Evolutionary conservation across 2,797 vertebrate genomes (phyloP).

Genomic region (Danio aesculapii): DNA sequence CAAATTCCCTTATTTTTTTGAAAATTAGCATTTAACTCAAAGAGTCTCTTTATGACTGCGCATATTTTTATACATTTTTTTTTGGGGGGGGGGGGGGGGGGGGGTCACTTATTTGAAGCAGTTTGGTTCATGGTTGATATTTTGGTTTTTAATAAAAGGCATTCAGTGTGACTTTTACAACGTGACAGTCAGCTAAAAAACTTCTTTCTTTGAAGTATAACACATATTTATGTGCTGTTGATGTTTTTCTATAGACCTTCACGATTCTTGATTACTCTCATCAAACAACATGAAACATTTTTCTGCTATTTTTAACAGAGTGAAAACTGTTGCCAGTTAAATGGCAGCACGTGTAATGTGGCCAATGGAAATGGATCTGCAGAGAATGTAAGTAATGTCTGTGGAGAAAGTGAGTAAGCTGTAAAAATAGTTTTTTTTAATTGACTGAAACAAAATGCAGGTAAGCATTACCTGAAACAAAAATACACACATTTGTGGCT

Average conservation of each 20-base stretch:
- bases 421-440: too few species aligned
- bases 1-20: background rate
- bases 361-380: background rate
- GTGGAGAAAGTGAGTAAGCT: too few species aligned
- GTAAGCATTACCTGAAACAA: too few species aligned
- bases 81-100: too few species aligned
- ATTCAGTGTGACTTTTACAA: background rate
- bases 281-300: background rate
- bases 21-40: background rate
- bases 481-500: too few species aligned
- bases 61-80: background rate
- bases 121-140: background rate
- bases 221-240: background rate
- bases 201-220: background rate
- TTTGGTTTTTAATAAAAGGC: background rate
- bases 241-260: too few species aligned
- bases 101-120: background rate
- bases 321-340: conserved; percentile 54
- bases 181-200: background rate
- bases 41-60: background rate
- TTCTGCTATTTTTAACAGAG: conserved; percentile 20
- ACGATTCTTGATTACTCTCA: background rate
- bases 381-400: conserved; percentile 31
- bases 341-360: conserved; percentile 2
- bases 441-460: too few species aligned